Percentiles rank a stretch among this genome's conserved stretches.
phyloP scores from a whole-genome alignment of 2,888 invertebrate genomes.

The Thumatha senex region DNA sequence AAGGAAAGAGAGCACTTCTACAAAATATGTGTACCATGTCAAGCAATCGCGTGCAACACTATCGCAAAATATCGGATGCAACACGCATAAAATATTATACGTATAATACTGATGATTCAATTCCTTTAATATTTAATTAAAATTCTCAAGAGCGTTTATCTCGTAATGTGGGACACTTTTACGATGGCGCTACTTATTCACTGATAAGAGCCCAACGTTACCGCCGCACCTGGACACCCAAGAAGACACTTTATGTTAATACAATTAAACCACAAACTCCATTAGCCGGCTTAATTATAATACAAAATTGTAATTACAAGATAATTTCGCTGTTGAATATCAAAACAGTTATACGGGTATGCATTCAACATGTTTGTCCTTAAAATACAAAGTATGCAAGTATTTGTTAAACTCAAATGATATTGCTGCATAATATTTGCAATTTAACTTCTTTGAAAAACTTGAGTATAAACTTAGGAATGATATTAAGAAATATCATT shows the following conservation, averaged over 20 bases:
- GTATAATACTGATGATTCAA: conserved; percentile 83
- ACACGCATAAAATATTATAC: conserved; percentile 78
- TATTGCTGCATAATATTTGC: conserved; percentile 49
- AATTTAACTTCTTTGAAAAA: conserved; percentile 48
- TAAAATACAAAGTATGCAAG: conserved; percentile 71
- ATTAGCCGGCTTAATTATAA: conserved; percentile 68
- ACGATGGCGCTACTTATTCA: conserved; percentile 79
- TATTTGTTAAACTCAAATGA: conserved; percentile 61
- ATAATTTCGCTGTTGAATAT: conserved; percentile 76
- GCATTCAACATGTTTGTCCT: conserved; percentile 60
- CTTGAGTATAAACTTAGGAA: conserved; percentile 66
- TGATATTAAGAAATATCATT: conserved; percentile 77
- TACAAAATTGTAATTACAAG: conserved; percentile 80
- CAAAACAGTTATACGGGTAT: conserved; percentile 73
- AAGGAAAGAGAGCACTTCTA: conserved; percentile 42
- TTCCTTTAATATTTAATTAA: conserved; percentile 83
- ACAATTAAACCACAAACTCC: conserved; percentile 70
- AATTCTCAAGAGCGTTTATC: conserved; percentile 81
- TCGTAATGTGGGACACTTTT: conserved; percentile 83
- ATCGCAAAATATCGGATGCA: conserved; percentile 66
- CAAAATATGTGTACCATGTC: conserved; percentile 56
- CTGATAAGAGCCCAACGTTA: conserved; percentile 72
- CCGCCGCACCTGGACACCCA: conserved; percentile 61
- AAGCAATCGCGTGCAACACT: conserved; percentile 61
- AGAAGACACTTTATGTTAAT: conserved; percentile 74